Conservation (phyloP, 1,140 invertebrate genomes). For the Fopius arisanus region DNA sequence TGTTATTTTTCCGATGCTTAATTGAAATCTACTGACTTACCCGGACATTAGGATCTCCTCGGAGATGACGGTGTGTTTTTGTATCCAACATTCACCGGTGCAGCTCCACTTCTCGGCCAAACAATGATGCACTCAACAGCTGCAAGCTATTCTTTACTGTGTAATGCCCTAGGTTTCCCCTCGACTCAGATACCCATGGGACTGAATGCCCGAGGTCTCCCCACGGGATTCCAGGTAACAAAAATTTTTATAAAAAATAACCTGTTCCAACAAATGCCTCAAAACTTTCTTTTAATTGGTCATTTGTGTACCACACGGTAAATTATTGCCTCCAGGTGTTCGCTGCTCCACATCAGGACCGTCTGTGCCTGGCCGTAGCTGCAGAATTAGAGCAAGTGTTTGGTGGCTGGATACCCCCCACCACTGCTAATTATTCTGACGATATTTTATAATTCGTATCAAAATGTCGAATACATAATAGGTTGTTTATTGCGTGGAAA, state of each 20-base stretch:
- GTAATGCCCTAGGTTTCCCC: slow-evolving; percentile 80
- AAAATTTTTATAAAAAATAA: not conserved
- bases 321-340: slow-evolving; percentile 60
- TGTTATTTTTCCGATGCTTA: no score
- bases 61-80: slow-evolving; percentile 77
- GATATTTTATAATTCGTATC: no score
- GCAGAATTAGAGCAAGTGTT: slow-evolving; percentile 78
- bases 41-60: slow-evolving; percentile 64
- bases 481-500: no score
- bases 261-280: not conserved
- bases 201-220: slow-evolving; percentile 70
- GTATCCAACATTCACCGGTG: slow-evolving; percentile 74
- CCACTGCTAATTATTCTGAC: no score
- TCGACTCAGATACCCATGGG: slow-evolving; percentile 79
- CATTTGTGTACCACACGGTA: no score
- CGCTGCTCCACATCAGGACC: slow-evolving; percentile 73
- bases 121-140: slow-evolving; percentile 66
- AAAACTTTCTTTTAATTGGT: not conserved
- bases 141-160: slow-evolving; percentile 76
- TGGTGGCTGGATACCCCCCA: slow-evolving; percentile 76
- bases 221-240: slow-evolving; percentile 76
- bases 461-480: no score
- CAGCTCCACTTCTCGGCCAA: slow-evolving; percentile 73
- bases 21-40: no score
- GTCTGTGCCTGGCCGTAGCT: slow-evolving; percentile 78